Percentiles rank a stretch among this genome's conserved stretches.
Evolutionary conservation across 2,113 vertebrate genomes (phyloP).

Genomic region (Dicentrarchus labrax): DNA sequence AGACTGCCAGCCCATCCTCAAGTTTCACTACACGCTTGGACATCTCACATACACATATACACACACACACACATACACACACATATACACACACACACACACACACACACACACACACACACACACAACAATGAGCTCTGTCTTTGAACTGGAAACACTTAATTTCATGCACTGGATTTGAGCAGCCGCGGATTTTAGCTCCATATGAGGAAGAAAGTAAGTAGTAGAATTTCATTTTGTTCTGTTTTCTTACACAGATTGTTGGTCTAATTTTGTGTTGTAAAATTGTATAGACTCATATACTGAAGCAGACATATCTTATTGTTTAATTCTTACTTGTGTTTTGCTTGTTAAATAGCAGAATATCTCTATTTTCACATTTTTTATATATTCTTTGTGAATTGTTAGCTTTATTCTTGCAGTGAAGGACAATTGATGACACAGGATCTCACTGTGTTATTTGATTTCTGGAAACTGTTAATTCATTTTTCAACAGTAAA

Average conservation of each 20-base stretch:
- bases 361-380: background rate
- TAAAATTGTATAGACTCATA: background rate
- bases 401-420: background rate
- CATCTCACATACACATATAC: slow-evolving; percentile 46
- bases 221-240: slow-evolving; percentile 20
- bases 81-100: slow-evolving; percentile 25
- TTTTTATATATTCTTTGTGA: background rate
- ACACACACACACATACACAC: slow-evolving; percentile 32
- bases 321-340: background rate
- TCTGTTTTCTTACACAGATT: background rate
- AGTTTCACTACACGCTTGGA: slow-evolving; percentile 71
- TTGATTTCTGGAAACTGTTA: background rate
- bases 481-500: background rate
- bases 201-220: slow-evolving; percentile 85
- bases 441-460: background rate
- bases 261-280: slow-evolving; percentile 3
- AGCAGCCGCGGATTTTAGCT: slow-evolving; percentile 71
- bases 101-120: slow-evolving; percentile 50
- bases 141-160: slow-evolving; percentile 40
- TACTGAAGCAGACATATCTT: background rate
- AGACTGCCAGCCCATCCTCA: slow-evolving; percentile 73
- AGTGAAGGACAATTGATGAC: background rate
- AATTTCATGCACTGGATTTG: slow-evolving; percentile 70
- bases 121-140: slow-evolving; percentile 62
- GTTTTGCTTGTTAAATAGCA: background rate